These are phyloP conservation scores for Agrochola lychnidis DNA, from an alignment of 2,888 invertebrate genomes.

Conservation along the genomic window DNA sequence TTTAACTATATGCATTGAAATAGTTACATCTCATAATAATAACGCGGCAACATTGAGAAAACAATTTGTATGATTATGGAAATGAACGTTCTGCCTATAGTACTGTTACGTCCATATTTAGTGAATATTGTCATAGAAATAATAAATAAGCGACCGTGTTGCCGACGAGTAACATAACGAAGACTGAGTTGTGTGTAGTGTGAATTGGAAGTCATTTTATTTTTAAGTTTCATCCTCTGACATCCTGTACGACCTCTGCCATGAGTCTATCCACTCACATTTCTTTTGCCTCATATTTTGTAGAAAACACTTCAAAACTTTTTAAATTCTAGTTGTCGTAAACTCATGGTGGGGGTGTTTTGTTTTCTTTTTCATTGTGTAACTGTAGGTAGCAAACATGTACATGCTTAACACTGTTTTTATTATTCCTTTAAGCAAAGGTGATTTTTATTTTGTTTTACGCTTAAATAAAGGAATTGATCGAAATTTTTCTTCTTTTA, in stretches of 20 bases:
- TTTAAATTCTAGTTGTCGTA: constrained; percentile 35
- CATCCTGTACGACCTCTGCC: constrained; percentile 50
- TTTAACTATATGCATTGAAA: constrained; percentile 51
- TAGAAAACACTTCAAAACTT: constrained; percentile 47
- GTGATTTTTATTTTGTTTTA: constrained; percentile 76
- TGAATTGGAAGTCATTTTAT: constrained; percentile 73
- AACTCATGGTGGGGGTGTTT: constrained; percentile 57
- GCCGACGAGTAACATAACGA: constrained; percentile 72
- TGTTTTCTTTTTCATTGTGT: constrained; percentile 49
- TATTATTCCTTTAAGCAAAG: constrained; percentile 70
- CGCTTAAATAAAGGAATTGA: constrained; percentile 82
- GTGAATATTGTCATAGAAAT: constrained; percentile 61
- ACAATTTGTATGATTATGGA: constrained; percentile 40
- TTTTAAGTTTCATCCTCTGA: constrained; percentile 65
- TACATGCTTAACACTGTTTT: constrained; percentile 63
- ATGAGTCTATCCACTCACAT: constrained; percentile 45
- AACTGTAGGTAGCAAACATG: constrained; percentile 53
- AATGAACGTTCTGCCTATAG: constrained; percentile 62
- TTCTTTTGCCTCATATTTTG: constrained; percentile 24
- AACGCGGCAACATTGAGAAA: constrained; percentile 57
- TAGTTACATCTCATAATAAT: constrained; percentile 58
- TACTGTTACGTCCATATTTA: constrained; percentile 69
- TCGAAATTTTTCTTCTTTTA: constrained; percentile 41
- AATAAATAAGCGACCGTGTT: constrained; percentile 63
- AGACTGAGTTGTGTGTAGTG: constrained; percentile 80